phyloP scores from a whole-genome alignment of 2,888 invertebrate species.

The Polyommatus icarus region DNA sequence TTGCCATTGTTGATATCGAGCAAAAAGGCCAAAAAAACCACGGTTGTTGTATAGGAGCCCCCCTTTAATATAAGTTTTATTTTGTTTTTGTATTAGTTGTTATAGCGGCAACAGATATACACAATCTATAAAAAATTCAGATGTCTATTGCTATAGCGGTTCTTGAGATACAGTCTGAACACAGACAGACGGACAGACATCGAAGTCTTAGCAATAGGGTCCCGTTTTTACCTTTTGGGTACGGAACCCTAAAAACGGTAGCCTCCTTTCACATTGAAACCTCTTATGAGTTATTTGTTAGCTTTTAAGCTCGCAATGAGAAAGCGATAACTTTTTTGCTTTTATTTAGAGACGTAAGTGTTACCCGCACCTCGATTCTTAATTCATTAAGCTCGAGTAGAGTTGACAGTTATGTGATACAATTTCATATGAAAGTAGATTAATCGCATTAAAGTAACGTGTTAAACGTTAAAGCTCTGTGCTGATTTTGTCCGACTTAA shows the following conservation, averaged over 20 bases:
- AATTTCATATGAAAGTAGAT: constrained; percentile 9
- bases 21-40: neutral
- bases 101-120: too few relatives aligned
- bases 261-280: constrained; percentile 7
- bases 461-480: neutral
- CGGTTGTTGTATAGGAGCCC: too few relatives aligned
- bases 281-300: neutral
- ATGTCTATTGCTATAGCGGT: too few relatives aligned
- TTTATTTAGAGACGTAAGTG: neutral
- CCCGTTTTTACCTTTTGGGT: too few relatives aligned
- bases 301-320: neutral
- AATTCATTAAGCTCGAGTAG: constrained; percentile 13
- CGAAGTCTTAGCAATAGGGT: too few relatives aligned
- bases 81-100: too few relatives aligned
- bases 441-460: constrained; percentile 6
- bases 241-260: neutral
- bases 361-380: neutral
- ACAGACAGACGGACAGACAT: too few relatives aligned
- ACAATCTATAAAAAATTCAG: too few relatives aligned
- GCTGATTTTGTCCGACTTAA: neutral
- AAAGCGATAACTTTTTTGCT: constrained; percentile 1
- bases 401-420: constrained; percentile 24
- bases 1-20: too few relatives aligned
- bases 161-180: too few relatives aligned
- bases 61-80: too few relatives aligned